Evolutionary conservation across 2,888 invertebrate species (phyloP).

Genomic region (Dicranocentrus wangi): DNA sequence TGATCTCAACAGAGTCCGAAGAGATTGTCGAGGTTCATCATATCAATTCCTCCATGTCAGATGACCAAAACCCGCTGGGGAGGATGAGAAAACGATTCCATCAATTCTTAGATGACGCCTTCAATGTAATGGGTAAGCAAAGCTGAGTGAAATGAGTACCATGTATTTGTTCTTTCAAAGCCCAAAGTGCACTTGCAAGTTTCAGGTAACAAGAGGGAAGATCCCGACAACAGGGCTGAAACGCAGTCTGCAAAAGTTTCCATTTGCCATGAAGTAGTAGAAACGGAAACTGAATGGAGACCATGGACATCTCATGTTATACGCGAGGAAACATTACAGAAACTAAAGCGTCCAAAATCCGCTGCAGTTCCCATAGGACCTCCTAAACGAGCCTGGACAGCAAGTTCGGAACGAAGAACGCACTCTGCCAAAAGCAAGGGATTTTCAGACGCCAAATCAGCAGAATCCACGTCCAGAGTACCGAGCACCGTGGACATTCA

Average conservation of each 20-base stretch:
- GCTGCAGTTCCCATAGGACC: slow-evolving; percentile 67
- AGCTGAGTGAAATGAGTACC: neutral
- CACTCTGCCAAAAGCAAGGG: slow-evolving; percentile 67
- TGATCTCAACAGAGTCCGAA: slow-evolving; percentile 65
- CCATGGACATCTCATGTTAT: slow-evolving; percentile 70
- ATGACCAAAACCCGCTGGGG: slow-evolving; percentile 71
- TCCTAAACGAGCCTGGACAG: slow-evolving; percentile 71
- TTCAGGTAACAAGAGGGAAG: slow-evolving; percentile 36
- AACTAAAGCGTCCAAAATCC: slow-evolving; percentile 69
- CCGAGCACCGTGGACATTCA: slow-evolving; percentile 30
- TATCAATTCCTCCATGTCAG: slow-evolving; percentile 42
- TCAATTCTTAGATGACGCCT: slow-evolving; percentile 86
- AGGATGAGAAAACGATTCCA: slow-evolving; percentile 82
- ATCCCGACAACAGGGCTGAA: slow-evolving; percentile 52
- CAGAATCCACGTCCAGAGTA: slow-evolving; percentile 27
- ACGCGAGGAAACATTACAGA: slow-evolving; percentile 65
- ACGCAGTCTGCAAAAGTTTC: slow-evolving; percentile 72
- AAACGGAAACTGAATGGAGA: slow-evolving; percentile 68
- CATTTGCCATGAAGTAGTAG: slow-evolving; percentile 68
- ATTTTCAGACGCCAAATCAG: slow-evolving; percentile 7
- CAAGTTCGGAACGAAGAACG: slow-evolving; percentile 65
- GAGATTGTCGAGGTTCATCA: slow-evolving; percentile 64
- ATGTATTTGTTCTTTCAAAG: neutral
- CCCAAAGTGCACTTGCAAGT: neutral
- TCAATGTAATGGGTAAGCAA: slow-evolving; percentile 77